Conservation (phyloP, 2,888 invertebrate species). For the Acutogordius australiensis region DNA sequence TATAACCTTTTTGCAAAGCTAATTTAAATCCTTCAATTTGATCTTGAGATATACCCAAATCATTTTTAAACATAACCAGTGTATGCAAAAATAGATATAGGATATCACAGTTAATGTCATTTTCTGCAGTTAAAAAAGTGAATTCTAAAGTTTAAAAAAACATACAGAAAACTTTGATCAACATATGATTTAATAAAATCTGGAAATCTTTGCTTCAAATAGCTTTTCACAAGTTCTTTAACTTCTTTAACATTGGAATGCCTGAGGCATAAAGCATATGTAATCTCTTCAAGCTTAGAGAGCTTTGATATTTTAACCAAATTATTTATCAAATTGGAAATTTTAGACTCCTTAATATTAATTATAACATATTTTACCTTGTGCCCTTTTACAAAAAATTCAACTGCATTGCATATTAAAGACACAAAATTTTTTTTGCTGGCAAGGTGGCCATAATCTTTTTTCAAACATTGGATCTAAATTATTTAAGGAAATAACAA, state of each 20-base stretch:
- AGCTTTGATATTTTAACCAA: conserved; percentile 55
- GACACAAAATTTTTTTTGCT: conserved; percentile 58
- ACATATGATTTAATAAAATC: conserved; percentile 55
- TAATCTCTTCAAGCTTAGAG: conserved; percentile 60
- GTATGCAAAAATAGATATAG: not conserved
- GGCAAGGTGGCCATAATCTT: conserved; percentile 45
- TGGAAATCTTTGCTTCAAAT: conserved; percentile 49
- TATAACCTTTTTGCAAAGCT: too few species aligned
- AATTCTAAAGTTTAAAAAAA: conserved; percentile 13
- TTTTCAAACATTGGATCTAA: conserved; percentile 41
- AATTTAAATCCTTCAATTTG: not conserved
- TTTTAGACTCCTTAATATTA: not conserved
- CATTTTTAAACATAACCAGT: not conserved
- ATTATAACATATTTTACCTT: conserved; percentile 28
- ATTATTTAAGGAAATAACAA: conserved; percentile 11
- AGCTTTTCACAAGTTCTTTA: conserved; percentile 26
- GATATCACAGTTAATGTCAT: not conserved
- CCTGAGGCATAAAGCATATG: conserved; percentile 51
- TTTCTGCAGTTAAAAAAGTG: conserved; percentile 16
- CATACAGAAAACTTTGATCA: conserved; percentile 49
- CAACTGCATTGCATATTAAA: conserved; percentile 56
- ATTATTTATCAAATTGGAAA: conserved; percentile 47
- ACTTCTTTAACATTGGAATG: conserved; percentile 49
- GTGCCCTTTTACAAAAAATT: conserved; percentile 44
- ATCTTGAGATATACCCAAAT: not conserved